Base-by-base conservation (phyloP, 1,140 invertebrate species). In the Zaprionus africanus region DNA sequence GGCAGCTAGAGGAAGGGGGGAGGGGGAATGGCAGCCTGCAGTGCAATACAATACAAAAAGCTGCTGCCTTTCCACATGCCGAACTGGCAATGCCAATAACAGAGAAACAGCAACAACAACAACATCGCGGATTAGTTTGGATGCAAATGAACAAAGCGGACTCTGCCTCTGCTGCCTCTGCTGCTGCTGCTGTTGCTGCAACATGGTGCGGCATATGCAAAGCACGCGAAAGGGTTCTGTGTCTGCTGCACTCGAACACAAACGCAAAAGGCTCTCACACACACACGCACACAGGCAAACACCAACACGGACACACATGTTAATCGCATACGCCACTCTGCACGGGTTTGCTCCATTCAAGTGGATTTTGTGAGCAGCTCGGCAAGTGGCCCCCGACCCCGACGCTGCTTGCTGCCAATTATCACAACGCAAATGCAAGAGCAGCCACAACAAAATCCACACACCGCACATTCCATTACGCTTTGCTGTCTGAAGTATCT, bases 71-170 rank as follows among this genome's bases (percentile, higher is more conserved):
- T 36, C 51, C 19, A 22, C 36, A 51, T 31, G 49, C 46, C 41
- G 58, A 63, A 58, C 56, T 66, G 66, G 43, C 63, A 62, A 58
- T 74, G 69, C 66, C 82, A 82, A 79, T 82, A 79, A 66, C 67
- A 72, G 31, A 54, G 51, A 41, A 73, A 24, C 11, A 24, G 2
- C 46, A 51, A 65, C 60, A 64, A 36, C 46, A 51, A 65, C 60
- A 65, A 36, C 59, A 36, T 41, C 53, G 57, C 56, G 84, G 84
- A 88, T 88, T 88, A 88, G 85, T 66, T 61, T 63, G 69, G 78
- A 90, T 88, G 84, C 85, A 88, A 88, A 88, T 88, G 85, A 88
- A 90, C 84, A 85, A 79, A 81, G 70, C 80, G 66, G 58, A 9
- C 31, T 34, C 19, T 15, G 41, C 38, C 13, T 38, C 31, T 13